phyloP scores from a whole-genome alignment of 2,888 invertebrate species.

The Mayetiola destructor region DNA sequence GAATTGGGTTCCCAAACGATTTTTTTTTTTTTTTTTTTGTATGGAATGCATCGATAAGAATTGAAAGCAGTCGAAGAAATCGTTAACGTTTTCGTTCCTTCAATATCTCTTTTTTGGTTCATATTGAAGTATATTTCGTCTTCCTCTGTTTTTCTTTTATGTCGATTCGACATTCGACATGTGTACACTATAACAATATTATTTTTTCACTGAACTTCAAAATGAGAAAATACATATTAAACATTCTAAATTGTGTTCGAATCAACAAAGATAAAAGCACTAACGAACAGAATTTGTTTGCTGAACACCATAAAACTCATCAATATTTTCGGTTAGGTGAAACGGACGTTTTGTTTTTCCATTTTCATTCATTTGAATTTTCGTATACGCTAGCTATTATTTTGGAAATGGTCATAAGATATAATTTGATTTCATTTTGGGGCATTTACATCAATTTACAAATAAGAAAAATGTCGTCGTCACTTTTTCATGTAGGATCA shows the following conservation, averaged over 20 bases:
- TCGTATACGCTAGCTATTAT: background rate
- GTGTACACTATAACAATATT: background rate
- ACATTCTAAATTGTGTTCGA: slow-evolving; percentile 2
- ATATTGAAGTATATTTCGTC: background rate
- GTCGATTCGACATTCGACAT: background rate
- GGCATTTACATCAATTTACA: slow-evolving; percentile 9
- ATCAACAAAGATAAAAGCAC: background rate
- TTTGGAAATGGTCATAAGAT: background rate
- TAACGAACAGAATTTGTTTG: slow-evolving; percentile 8
- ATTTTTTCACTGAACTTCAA: background rate
- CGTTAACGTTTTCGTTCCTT: background rate
- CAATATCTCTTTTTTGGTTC: background rate
- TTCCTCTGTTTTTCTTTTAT: background rate
- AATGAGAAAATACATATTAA: slow-evolving; percentile 4
- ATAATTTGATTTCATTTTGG: background rate
- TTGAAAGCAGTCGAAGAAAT: slow-evolving; percentile 9
- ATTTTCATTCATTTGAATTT: background rate
- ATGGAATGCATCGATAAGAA: slow-evolving; percentile 13
- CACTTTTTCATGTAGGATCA: no score
- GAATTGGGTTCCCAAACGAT: background rate
- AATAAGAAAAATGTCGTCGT: slow-evolving; percentile 9
- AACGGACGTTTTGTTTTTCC: background rate
- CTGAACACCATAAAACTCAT: slow-evolving; percentile 4
- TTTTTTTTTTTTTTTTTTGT: background rate
- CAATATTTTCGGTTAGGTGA: no score